Conservation (phyloP, 2,113 vertebrate species). For the Elaphurus davidianus region DNA sequence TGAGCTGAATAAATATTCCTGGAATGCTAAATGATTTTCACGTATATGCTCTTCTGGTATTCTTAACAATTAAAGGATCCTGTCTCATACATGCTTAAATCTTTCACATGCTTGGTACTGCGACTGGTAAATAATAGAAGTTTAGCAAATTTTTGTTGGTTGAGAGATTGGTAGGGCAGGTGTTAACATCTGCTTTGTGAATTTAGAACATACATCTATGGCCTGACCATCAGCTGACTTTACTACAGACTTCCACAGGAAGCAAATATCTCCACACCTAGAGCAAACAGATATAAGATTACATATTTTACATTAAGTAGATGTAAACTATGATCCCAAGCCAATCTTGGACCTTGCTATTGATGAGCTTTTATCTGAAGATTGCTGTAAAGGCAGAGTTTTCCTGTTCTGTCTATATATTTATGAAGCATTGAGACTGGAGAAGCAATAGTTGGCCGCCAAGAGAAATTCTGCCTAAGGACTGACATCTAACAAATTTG, state of each 20-base stretch:
- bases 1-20: background rate
- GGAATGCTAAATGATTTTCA: background rate
- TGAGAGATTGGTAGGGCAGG: background rate
- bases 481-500: background rate
- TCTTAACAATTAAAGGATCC: background rate
- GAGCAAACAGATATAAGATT: background rate
- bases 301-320: background rate
- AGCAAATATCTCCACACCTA: background rate
- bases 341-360: background rate
- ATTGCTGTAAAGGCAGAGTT: background rate
- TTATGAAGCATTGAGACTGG: background rate
- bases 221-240: background rate
- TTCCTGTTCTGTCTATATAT: background rate
- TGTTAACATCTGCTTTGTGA: background rate
- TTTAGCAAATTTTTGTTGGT: background rate
- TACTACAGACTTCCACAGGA: background rate
- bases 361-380: background rate
- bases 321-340: background rate
- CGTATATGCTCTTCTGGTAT: background rate
- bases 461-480: background rate
- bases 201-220: background rate
- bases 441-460: background rate
- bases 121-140: background rate
- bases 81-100: background rate
- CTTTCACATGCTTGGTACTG: background rate